A percentile compares a stretch with the other conserved stretches of the same genome.
Conservation (phyloP, 2,113 vertebrate genomes). For the Propithecus coquereli region DNA sequence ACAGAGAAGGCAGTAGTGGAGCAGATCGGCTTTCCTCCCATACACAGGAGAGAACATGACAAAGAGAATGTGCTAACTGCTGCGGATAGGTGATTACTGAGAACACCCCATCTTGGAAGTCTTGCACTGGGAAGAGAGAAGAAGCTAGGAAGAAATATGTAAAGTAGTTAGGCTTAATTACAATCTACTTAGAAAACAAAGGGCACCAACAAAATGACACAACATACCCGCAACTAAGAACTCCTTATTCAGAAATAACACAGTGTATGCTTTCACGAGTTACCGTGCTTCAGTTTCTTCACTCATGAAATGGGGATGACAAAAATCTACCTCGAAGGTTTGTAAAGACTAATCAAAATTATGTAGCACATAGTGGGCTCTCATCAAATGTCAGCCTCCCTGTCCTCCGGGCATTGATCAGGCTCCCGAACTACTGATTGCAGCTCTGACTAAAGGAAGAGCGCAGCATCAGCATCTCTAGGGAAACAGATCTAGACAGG, state of each 20-base stretch:
- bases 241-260: not conserved
- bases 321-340: not conserved
- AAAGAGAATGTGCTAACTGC: constrained; percentile 2
- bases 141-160: not conserved
- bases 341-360: not conserved
- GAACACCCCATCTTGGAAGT: not conserved
- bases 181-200: not conserved
- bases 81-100: constrained; percentile 18
- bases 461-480: not conserved
- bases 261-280: not conserved
- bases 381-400: not conserved
- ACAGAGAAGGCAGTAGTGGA: not conserved
- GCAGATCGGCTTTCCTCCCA: constrained; percentile 34
- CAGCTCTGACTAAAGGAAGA: not conserved
- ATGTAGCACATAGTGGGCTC: not conserved
- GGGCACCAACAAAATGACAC: not conserved
- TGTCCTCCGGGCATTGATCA: not conserved
- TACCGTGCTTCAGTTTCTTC: not conserved
- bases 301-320: not conserved
- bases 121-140: not conserved
- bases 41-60: not conserved
- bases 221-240: not conserved
- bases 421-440: not conserved
- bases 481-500: not conserved
- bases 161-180: not conserved